A percentile compares a stretch with the other conserved stretches of the same genome.
Conservation (phyloP, 1,140 invertebrate genomes). For the Yoshiicerus persimilis region DNA sequence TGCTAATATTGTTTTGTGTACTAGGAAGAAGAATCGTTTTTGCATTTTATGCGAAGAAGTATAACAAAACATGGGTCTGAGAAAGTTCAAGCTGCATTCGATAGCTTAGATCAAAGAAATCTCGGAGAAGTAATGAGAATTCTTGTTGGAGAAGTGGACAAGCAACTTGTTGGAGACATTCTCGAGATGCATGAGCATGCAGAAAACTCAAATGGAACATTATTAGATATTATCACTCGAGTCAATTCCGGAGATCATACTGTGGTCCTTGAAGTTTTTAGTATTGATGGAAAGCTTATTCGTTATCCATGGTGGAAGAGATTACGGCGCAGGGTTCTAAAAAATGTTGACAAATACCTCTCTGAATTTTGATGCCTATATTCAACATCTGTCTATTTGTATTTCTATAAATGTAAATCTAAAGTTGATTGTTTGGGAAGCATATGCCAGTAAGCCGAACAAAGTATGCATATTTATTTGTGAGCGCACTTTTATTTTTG, state of each 20-base stretch:
- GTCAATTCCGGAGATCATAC: not conserved
- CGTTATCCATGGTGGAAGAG: slow-evolving; percentile 34
- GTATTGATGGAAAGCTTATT: slow-evolving; percentile 15
- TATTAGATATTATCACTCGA: not conserved
- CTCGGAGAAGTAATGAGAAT: not conserved
- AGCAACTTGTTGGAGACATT: not conserved
- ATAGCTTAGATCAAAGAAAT: not conserved
- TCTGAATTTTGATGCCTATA: not conserved
- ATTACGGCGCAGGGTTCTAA: slow-evolving; percentile 18
- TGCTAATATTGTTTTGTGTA: no score
- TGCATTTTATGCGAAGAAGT: not conserved
- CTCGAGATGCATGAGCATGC: not conserved
- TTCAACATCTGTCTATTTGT: no score
- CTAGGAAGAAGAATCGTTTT: not conserved
- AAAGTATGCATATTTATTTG: not conserved
- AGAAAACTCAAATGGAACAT: not conserved
- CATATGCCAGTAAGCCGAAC: not conserved
- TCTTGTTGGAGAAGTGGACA: not conserved
- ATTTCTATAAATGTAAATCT: no score
- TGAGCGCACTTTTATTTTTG: not conserved
- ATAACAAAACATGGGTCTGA: not conserved
- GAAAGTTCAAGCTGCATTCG: not conserved
- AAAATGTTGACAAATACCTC: slow-evolving; percentile 33
- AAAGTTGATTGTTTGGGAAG: no score
- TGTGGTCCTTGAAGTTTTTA: slow-evolving; percentile 16